Evolutionary conservation across 2,888 invertebrate genomes (phyloP).

Genomic region (Neria commutata): DNA sequence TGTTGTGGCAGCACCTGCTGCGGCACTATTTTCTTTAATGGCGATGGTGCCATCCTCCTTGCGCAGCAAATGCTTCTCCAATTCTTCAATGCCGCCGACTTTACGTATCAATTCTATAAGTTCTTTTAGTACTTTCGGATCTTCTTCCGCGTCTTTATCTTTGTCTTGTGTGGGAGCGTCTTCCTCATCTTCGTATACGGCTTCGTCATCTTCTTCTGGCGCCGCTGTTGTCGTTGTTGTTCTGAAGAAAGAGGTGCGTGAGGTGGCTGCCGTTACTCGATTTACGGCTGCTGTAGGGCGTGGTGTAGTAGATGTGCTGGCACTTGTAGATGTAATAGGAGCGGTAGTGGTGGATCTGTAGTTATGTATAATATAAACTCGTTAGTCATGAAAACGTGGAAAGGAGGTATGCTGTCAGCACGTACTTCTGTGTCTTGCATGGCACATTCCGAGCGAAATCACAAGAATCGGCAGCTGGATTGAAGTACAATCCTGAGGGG

Average conservation of each 20-base stretch:
- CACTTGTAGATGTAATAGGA: slow-evolving; percentile 64
- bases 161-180: slow-evolving; percentile 31
- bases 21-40: slow-evolving; percentile 58
- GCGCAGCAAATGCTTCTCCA: slow-evolving; percentile 76
- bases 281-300: slow-evolving; percentile 62
- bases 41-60: slow-evolving; percentile 65
- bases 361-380: no score
- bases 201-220: slow-evolving; percentile 62
- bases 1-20: slow-evolving; percentile 62
- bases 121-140: slow-evolving; percentile 75
- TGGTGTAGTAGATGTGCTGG: slow-evolving; percentile 57
- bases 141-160: slow-evolving; percentile 57
- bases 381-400: no score
- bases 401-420: neutral
- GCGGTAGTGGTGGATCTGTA: slow-evolving; percentile 64
- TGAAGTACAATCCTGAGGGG: slow-evolving; percentile 89
- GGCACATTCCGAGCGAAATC: slow-evolving; percentile 89
- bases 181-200: slow-evolving; percentile 63
- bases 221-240: slow-evolving; percentile 61
- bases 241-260: slow-evolving; percentile 56
- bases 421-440: slow-evolving; percentile 68
- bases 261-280: slow-evolving; percentile 60
- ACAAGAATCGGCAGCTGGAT: slow-evolving; percentile 89
- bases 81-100: slow-evolving; percentile 85
- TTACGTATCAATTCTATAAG: slow-evolving; percentile 83